phyloP scores from a whole-genome alignment of 2,797 vertebrate genomes.

The Trachurus trachurus region DNA sequence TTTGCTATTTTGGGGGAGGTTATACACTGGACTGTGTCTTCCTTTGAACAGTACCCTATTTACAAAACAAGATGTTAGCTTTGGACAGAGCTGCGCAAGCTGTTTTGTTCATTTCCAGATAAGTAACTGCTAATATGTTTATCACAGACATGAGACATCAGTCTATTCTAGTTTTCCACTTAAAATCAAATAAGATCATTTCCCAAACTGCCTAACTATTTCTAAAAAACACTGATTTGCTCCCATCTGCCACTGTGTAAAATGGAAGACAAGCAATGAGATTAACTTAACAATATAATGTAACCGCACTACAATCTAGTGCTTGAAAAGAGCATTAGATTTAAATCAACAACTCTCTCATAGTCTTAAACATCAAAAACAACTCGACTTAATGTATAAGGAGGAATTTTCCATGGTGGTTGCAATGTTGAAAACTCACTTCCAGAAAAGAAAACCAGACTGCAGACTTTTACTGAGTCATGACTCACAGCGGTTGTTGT shows the following conservation, averaged over 20 bases:
- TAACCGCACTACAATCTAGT: not conserved
- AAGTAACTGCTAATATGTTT: not conserved
- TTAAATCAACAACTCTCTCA: conserved; percentile 1
- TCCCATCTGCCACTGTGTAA: not conserved
- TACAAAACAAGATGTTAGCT: not conserved
- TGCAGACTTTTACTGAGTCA: not conserved
- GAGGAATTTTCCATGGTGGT: not conserved
- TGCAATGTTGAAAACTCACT: not conserved
- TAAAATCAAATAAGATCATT: not conserved
- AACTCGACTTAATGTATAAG: not conserved
- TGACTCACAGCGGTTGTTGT: not conserved
- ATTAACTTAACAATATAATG: not conserved
- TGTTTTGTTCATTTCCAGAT: not conserved
- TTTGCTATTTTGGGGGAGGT: not conserved
- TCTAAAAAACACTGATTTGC: not conserved
- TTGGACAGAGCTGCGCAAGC: not conserved
- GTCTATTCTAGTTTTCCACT: not conserved
- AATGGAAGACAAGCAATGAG: not conserved
- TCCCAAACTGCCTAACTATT: not conserved
- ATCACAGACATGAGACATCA: not conserved
- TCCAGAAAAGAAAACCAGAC: not conserved
- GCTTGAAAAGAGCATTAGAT: not conserved
- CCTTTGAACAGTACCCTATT: not conserved
- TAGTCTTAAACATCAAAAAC: not conserved
- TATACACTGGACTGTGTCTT: not conserved